Percentiles rank a stretch among this genome's conserved stretches.
phyloP scores from a whole-genome alignment of 2,797 vertebrate genomes.

The Etheostoma perlongum region DNA sequence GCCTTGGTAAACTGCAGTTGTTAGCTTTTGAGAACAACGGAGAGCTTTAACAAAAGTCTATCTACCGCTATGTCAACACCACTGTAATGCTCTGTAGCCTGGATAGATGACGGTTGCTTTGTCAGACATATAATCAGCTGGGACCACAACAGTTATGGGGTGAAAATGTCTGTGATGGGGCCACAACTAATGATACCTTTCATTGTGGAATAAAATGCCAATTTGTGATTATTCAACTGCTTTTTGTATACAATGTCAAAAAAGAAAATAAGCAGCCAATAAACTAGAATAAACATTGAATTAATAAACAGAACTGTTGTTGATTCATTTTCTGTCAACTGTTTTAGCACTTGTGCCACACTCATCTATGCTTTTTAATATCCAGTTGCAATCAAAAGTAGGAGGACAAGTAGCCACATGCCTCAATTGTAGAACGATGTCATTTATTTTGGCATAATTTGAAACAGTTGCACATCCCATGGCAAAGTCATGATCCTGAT shows the following conservation, averaged over 20 bases:
- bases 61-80: slow-evolving; percentile 18
- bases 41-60: slow-evolving; percentile 26
- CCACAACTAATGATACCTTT: neutral
- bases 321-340: too few species aligned
- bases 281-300: neutral
- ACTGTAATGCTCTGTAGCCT: neutral
- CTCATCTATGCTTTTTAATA: neutral
- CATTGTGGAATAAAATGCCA: neutral
- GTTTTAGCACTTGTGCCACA: too few species aligned
- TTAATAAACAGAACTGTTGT: too few species aligned
- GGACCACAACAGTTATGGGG: neutral
- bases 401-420: slow-evolving; percentile 1
- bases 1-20: slow-evolving; percentile 17
- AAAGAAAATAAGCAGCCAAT: neutral
- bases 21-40: slow-evolving; percentile 18
- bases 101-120: slow-evolving; percentile 14
- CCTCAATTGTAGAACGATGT: neutral
- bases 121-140: neutral
- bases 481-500: slow-evolving; percentile 1
- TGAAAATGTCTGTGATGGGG: neutral
- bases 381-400: neutral
- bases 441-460: slow-evolving; percentile 1
- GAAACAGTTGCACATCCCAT: neutral
- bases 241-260: neutral
- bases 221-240: neutral